Conservation (phyloP, 2,888 invertebrate species). For the Hypomecis atomaria region DNA sequence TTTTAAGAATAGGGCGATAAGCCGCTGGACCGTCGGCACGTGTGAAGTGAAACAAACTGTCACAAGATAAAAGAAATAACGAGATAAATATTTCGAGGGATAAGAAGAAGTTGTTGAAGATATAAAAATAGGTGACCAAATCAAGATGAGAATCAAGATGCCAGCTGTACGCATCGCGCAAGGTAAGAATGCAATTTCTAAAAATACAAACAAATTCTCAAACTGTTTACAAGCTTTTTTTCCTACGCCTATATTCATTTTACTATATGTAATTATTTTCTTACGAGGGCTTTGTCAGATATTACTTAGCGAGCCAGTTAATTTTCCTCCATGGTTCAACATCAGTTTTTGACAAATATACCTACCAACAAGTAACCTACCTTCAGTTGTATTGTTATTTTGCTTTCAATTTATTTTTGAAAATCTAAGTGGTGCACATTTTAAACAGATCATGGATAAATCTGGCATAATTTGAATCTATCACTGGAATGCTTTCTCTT, state of each 20-base stretch:
- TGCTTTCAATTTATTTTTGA: too few relatives aligned
- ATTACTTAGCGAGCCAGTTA: too few relatives aligned
- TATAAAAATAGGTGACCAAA: constrained; percentile 84
- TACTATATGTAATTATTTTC: too few relatives aligned
- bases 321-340: too few relatives aligned
- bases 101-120: constrained; percentile 75
- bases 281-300: too few relatives aligned
- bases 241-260: neutral
- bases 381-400: too few relatives aligned
- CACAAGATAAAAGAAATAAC: constrained; percentile 66
- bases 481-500: too few relatives aligned
- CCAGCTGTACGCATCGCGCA: constrained; percentile 98
- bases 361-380: too few relatives aligned
- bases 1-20: constrained; percentile 74
- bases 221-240: neutral
- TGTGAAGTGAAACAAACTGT: constrained; percentile 79
- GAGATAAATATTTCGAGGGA: constrained; percentile 74
- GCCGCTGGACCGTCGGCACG: constrained; percentile 77
- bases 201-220: constrained; percentile 8
- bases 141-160: constrained; percentile 99
- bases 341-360: too few relatives aligned
- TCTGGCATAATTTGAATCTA: too few relatives aligned
- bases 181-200: constrained; percentile 86
- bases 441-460: too few relatives aligned
- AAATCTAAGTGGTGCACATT: too few relatives aligned